phyloP scores from a whole-genome alignment of 2,888 invertebrate genomes.

The Bellardia bayeri region DNA sequence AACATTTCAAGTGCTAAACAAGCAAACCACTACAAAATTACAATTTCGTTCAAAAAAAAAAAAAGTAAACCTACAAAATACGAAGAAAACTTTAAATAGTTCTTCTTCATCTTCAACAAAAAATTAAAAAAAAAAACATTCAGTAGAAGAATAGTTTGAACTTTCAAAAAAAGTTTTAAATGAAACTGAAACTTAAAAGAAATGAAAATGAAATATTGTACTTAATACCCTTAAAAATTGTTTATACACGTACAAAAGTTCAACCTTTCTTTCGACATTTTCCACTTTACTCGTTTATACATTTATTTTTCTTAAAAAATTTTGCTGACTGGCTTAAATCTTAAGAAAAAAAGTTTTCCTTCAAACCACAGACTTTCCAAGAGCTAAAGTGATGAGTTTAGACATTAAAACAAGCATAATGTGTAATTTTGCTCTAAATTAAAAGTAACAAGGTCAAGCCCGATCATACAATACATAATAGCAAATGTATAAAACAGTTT shows the following conservation, averaged over 20 bases:
- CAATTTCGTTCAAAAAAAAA: slow-evolving; percentile 18
- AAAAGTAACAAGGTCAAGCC: too few relatives aligned
- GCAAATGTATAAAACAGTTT: too few relatives aligned
- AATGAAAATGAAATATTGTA: slow-evolving; percentile 54
- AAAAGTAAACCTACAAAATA: slow-evolving; percentile 34
- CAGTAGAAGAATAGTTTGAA: slow-evolving; percentile 22
- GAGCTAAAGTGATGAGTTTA: slow-evolving; percentile 29
- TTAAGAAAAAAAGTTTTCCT: slow-evolving; percentile 25
- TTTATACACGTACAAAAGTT: slow-evolving; percentile 3
- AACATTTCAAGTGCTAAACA: slow-evolving; percentile 52
- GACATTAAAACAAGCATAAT: slow-evolving; percentile 7
- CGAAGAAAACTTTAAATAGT: slow-evolving; percentile 45
- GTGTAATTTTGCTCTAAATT: slow-evolving; percentile 15
- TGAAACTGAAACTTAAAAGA: slow-evolving; percentile 50
- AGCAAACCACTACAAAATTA: slow-evolving; percentile 59
- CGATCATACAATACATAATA: too few relatives aligned
- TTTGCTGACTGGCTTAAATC: slow-evolving; percentile 17
- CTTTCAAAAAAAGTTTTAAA: slow-evolving; percentile 51
- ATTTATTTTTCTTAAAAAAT: neutral
- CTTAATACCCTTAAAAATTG: slow-evolving; percentile 20
- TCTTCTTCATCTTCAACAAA: slow-evolving; percentile 28
- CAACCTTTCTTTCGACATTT: slow-evolving; percentile 15
- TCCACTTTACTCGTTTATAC: slow-evolving; percentile 12
- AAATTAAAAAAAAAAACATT: neutral
- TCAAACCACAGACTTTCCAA: slow-evolving; percentile 37